phyloP scores from a whole-genome alignment of 2,113 vertebrate species.

The Vimba vimba region DNA sequence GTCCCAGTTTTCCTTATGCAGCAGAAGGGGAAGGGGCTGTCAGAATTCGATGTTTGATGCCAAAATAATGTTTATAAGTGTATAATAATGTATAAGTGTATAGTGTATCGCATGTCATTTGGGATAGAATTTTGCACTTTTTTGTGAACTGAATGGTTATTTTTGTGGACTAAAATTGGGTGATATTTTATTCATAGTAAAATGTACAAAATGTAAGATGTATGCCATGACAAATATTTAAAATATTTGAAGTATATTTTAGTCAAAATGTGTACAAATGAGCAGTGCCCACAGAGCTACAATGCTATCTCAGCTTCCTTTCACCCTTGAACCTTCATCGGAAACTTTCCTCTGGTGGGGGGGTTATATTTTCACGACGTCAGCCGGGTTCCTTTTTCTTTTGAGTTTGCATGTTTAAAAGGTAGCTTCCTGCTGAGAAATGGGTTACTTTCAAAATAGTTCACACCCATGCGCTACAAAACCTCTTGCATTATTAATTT shows the following conservation, averaged over 20 bases:
- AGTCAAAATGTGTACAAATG: background rate
- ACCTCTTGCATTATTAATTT: constrained; percentile 61
- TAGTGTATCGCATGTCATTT: background rate
- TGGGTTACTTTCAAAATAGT: constrained; percentile 58
- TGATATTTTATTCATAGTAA: background rate
- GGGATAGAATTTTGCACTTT: background rate
- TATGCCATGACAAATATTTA: background rate
- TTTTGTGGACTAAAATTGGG: too few species aligned
- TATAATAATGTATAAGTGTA: background rate
- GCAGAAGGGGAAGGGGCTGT: too few species aligned
- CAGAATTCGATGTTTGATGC: too few species aligned
- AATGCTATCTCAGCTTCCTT: background rate
- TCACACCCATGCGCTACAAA: constrained; percentile 51
- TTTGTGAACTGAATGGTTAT: too few species aligned
- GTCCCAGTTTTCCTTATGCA: too few species aligned
- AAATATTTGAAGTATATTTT: background rate
- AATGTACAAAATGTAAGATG: background rate
- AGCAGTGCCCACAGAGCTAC: background rate
- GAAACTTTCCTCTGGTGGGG: background rate
- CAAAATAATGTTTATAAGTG: too few species aligned
- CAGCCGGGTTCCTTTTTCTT: background rate
- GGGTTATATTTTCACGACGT: background rate
- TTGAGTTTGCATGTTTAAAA: constrained; percentile 39
- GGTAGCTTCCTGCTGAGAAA: constrained; percentile 49
- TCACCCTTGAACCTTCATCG: background rate